Conservation (phyloP, 2,797 vertebrate species). For the Chelonia mydas region DNA sequence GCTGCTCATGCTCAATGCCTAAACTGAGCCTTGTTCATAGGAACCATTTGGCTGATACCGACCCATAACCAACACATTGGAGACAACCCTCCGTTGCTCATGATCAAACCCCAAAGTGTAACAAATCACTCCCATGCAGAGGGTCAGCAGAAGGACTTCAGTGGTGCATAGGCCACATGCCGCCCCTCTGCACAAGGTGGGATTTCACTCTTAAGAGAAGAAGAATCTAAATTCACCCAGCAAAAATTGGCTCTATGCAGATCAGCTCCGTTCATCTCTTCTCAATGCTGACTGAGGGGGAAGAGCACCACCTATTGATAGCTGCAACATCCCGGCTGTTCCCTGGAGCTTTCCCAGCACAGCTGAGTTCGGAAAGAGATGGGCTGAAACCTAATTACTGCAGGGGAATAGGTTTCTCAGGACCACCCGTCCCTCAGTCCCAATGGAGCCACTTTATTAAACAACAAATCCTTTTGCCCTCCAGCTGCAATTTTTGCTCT, state of each 20-base stretch:
- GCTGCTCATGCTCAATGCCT: neutral
- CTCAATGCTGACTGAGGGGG: neutral
- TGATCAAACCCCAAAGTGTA: neutral
- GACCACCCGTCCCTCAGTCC: neutral
- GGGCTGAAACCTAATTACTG: neutral
- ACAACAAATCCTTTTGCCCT: neutral
- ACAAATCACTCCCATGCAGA: neutral
- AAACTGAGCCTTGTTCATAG: no score
- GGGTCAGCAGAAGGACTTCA: neutral
- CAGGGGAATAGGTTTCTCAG: neutral
- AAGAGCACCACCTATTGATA: neutral
- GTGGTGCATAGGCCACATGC: neutral
- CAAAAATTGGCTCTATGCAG: neutral
- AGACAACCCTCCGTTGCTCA: no score
- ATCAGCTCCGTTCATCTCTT: neutral
- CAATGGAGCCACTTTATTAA: neutral
- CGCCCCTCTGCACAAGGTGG: neutral
- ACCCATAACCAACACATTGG: no score
- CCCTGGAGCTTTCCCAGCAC: fast-evolving
- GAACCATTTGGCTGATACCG: no score
- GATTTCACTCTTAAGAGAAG: neutral
- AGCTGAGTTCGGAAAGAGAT: neutral
- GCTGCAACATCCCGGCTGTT: neutral
- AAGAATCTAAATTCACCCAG: neutral
- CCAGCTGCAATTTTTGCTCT: neutral